Evolutionary conservation across 1,140 invertebrate species (phyloP), one percentile per base, ranked within the genome.

Genomic region (Chironomus striatipennis): DNA sequence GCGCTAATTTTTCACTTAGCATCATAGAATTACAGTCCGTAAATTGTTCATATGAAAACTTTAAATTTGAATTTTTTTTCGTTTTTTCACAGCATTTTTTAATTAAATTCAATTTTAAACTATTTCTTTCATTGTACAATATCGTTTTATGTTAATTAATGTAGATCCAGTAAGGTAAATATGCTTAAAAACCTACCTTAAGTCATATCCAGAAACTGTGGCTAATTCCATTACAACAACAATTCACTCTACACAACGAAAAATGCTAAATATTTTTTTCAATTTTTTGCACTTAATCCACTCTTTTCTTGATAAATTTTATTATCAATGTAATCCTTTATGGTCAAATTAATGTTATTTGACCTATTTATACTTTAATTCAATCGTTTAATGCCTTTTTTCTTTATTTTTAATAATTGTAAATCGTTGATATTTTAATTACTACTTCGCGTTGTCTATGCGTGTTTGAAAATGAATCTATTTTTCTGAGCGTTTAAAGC

Each of bases 221-320:
- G 65, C 65, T 18, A 21, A 70, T 70, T 70, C 65, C 65, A 70
- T 70, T 70, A 70, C 65, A 70, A 70, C 65, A 70, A 70, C 65
- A 70, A 70, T 70, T 57, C n/a, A 5, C 47, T 12, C 24, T n/a
- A 15, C 47, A 57, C 47, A 57, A 57, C 47, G 47, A 57, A n/a
- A 12, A 57, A 57, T n/a, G 47, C 47, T 57, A 57, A 57, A 12
- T 57, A n/a, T 57, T 57, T 57, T 57, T 1, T n/a, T 57, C 12
- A 57, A 57, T 57, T 57, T 47, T 15, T 15, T 5, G 15, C 8
- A 9, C n/a, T 57, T 57, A 15, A 57, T 57, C n/a, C 12, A 57
- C 12, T 15, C 9, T 57, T 57, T 57, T n/a, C 5, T 15, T 1
- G 12, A 57, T 57, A 57, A 12, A 12, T 57, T 57, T 15, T 4